Evolutionary conservation across 2,888 invertebrate genomes (phyloP).

Genomic region (Oasisia sp.): DNA sequence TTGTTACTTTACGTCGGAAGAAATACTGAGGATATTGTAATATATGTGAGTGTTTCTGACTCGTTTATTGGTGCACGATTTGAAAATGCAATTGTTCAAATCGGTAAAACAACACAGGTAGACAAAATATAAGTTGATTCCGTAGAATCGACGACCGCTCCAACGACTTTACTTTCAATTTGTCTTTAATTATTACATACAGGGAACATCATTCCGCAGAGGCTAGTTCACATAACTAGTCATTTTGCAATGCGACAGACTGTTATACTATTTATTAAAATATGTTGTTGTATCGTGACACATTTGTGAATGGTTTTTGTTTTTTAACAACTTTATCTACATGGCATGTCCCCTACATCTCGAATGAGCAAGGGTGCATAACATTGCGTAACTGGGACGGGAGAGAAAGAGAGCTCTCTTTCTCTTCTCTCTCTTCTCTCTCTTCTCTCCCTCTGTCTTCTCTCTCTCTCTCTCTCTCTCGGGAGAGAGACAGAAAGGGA

Average conservation of each 20-base stretch:
- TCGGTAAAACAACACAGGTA: neutral
- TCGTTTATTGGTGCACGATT: neutral
- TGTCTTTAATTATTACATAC: neutral
- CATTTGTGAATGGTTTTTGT: neutral
- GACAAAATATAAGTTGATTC: neutral
- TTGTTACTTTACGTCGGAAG: too few species aligned
- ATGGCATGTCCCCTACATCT: neutral
- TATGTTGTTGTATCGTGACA: neutral
- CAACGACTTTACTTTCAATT: neutral
- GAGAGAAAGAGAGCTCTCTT: too few species aligned
- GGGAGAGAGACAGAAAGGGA: too few species aligned
- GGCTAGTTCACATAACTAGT: neutral
- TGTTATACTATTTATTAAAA: slow-evolving; percentile 7
- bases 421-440: too few species aligned
- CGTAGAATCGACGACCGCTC: neutral
- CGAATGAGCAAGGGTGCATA: neutral
- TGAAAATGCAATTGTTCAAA: neutral
- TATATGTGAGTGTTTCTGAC: too few species aligned
- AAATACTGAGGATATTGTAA: too few species aligned
- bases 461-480: too few species aligned
- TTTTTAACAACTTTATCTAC: neutral
- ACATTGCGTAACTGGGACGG: neutral
- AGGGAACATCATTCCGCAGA: neutral
- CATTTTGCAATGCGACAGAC: neutral
- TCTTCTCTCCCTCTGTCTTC: too few species aligned